Evolutionary conservation across 2,113 vertebrate genomes (phyloP).

Genomic region (Aegithalos caudatus): DNA sequence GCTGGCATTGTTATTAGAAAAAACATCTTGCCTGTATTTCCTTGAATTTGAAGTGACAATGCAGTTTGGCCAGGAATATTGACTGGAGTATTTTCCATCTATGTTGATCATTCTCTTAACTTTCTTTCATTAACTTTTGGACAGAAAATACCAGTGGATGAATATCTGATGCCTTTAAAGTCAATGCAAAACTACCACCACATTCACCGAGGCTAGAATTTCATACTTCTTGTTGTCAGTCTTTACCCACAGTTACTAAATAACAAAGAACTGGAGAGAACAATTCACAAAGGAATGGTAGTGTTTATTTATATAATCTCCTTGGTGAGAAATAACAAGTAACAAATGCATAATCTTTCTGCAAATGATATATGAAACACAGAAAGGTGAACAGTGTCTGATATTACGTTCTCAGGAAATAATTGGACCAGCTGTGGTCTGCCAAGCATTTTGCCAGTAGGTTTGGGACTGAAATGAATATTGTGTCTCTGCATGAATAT

Average conservation of each 20-base stretch:
- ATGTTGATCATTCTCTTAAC: neutral
- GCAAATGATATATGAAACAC: neutral
- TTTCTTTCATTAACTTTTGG: neutral
- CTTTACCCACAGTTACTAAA: constrained; percentile 38
- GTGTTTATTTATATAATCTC: constrained; percentile 29
- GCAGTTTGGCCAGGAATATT: neutral
- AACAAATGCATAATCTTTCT: neutral
- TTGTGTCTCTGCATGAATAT: neutral
- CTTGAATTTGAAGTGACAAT: neutral
- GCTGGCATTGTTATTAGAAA: neutral
- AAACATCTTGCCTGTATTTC: neutral
- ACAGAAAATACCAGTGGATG: neutral
- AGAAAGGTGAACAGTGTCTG: neutral
- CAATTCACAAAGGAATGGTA: neutral
- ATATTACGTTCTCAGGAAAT: neutral
- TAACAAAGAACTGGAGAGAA: constrained; percentile 22
- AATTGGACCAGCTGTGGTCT: neutral
- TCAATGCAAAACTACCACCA: neutral
- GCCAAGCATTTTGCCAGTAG: neutral
- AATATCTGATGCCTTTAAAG: neutral
- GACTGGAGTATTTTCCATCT: neutral
- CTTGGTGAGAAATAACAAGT: constrained; percentile 17
- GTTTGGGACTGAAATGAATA: neutral
- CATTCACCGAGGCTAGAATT: neutral
- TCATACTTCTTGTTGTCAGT: neutral